phyloP scores from a whole-genome alignment of 2,888 invertebrate genomes.

The Apamea anceps region DNA sequence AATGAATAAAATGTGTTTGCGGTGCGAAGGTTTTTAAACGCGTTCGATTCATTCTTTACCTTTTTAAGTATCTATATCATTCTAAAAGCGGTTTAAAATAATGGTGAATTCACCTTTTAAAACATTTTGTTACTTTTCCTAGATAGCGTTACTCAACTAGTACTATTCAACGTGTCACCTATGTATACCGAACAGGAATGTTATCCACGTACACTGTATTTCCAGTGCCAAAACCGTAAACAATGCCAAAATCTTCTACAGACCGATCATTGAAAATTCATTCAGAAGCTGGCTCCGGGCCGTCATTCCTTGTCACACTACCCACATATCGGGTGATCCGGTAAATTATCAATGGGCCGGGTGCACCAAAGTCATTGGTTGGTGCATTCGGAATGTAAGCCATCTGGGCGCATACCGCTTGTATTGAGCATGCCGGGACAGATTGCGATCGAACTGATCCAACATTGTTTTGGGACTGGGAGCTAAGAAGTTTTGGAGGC shows the following conservation, averaged over 20 bases:
- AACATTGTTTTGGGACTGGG: conserved; percentile 64
- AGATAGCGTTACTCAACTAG: neutral
- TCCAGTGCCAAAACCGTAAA: conserved; percentile 17
- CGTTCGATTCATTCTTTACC: conserved; percentile 34
- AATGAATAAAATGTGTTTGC: conserved; percentile 3
- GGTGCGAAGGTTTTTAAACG: conserved; percentile 14
- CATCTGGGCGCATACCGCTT: conserved; percentile 64
- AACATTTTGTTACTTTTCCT: neutral
- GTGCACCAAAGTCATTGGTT: conserved; percentile 60
- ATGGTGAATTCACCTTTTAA: neutral
- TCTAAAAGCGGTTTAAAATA: neutral
- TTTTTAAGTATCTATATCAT: neutral
- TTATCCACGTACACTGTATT: neutral
- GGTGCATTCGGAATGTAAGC: conserved; percentile 66
- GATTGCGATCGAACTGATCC: conserved; percentile 68
- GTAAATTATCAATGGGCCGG: conserved; percentile 63
- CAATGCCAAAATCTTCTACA: conserved; percentile 41
- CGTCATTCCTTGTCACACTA: conserved; percentile 54
- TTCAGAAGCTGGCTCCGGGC: conserved; percentile 18
- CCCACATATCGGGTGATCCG: conserved; percentile 56
- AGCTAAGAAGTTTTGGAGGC: conserved; percentile 44
- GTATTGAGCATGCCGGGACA: conserved; percentile 69
- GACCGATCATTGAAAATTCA: conserved; percentile 53
- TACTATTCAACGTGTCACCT: neutral
- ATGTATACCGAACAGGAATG: neutral